Evolutionary conservation across 1,140 invertebrate genomes (phyloP).

Genomic region (Holotrichia oblita): DNA sequence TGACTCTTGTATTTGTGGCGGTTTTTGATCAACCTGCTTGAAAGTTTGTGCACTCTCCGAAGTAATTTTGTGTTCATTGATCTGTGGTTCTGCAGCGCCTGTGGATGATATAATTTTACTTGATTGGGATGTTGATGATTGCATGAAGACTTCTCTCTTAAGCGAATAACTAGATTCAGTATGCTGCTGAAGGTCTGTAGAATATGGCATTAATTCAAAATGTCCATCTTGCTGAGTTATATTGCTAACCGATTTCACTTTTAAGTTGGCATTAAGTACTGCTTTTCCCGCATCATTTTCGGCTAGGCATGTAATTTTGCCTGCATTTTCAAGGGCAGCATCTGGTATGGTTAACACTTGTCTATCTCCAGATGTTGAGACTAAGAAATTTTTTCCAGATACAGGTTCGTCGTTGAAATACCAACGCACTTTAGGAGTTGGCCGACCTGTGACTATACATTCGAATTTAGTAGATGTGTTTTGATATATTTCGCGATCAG

Average conservation of each 20-base stretch:
- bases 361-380: slow-evolving; percentile 75
- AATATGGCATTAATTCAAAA: neutral
- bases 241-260: slow-evolving; percentile 61
- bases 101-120: slow-evolving; percentile 55
- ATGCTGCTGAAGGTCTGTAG: neutral
- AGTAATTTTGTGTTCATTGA: slow-evolving; percentile 59
- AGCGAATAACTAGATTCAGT: slow-evolving; percentile 54
- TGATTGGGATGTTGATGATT: slow-evolving; percentile 59
- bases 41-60: slow-evolving; percentile 58
- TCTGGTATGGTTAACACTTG: slow-evolving; percentile 75
- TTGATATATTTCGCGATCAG: slow-evolving; percentile 64
- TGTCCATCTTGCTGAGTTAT: slow-evolving; percentile 57
- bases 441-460: slow-evolving; percentile 75
- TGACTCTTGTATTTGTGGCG: slow-evolving; percentile 57
- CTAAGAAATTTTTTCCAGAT: slow-evolving; percentile 74
- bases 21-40: slow-evolving; percentile 59
- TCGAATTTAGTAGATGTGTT: slow-evolving; percentile 75
- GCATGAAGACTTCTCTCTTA: slow-evolving; percentile 61
- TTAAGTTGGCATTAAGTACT: slow-evolving; percentile 69
- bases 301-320: slow-evolving; percentile 77
- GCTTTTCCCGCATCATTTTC: slow-evolving; percentile 80
- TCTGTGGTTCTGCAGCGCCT: slow-evolving; percentile 53
- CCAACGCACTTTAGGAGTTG: slow-evolving; percentile 80
- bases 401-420: slow-evolving; percentile 76
- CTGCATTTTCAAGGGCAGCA: slow-evolving; percentile 67